These are phyloP conservation scores for Euspilapteryx auroguttella DNA, from an alignment of 2,888 invertebrate species.

Conservation along the genomic window DNA sequence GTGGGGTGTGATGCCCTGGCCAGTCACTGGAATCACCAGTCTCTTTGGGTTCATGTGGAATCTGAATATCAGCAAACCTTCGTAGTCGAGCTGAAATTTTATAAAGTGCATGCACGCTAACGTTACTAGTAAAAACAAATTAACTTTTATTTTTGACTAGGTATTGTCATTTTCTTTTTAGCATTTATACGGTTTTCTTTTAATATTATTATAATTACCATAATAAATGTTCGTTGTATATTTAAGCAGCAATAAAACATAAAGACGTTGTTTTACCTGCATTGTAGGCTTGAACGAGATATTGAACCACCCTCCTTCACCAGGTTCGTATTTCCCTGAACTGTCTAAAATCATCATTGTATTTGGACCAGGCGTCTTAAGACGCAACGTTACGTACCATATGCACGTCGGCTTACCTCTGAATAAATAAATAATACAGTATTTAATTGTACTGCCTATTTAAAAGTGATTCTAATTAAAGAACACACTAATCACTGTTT, in stretches of 20 bases:
- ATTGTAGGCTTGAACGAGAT: slow-evolving; percentile 60
- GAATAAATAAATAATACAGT: slow-evolving; percentile 8
- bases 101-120: slow-evolving; percentile 3
- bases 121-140: no score
- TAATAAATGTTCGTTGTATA: no score
- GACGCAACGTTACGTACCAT: slow-evolving; percentile 49
- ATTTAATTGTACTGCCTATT: no score
- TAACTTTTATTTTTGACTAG: no score
- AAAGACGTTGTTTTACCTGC: no score
- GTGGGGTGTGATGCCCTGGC: slow-evolving; percentile 54
- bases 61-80: slow-evolving; percentile 35
- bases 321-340: slow-evolving; percentile 50
- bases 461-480: no score
- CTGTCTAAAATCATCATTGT: slow-evolving; percentile 32
- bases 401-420: slow-evolving; percentile 61
- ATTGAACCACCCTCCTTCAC: slow-evolving; percentile 47
- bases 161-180: no score
- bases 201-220: no score
- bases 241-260: no score
- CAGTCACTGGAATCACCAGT: slow-evolving; percentile 44
- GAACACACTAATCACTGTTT: no score
- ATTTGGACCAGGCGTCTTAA: slow-evolving; percentile 23
- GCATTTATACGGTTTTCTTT: no score
- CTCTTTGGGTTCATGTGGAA: slow-evolving; percentile 55
- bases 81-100: slow-evolving; percentile 30